Percentiles rank a stretch among this genome's conserved stretches.
Conservation (phyloP, 2,888 invertebrate genomes). For the Helleia helle region DNA sequence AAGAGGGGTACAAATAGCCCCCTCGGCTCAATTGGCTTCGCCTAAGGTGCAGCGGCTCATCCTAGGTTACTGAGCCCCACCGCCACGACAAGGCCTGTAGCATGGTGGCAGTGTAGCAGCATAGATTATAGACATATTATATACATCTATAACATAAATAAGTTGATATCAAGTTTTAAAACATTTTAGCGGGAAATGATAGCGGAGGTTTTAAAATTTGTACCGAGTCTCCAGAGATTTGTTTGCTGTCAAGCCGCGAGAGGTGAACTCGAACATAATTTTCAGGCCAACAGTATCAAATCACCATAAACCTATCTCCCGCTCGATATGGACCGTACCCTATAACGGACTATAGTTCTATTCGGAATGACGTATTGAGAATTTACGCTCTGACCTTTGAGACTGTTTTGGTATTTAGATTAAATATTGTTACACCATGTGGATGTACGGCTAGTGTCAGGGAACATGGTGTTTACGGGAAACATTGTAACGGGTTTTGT, state of each 20-base stretch:
- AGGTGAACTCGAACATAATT: slow-evolving; percentile 38
- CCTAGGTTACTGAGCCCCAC: no score
- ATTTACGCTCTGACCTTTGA: slow-evolving; percentile 36
- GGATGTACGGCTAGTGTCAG: slow-evolving; percentile 9
- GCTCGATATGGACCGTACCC: slow-evolving; percentile 28
- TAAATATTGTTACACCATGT: slow-evolving; percentile 18
- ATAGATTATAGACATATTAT: no score
- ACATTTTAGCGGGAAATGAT: background rate
- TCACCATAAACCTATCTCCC: slow-evolving; percentile 65
- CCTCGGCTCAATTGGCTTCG: no score
- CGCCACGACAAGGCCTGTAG: no score
- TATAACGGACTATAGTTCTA: slow-evolving; percentile 28
- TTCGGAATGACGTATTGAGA: slow-evolving; percentile 43
- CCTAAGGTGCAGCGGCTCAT: no score
- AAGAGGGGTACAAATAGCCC: no score
- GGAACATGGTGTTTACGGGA: slow-evolving; percentile 2
- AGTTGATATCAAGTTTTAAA: no score
- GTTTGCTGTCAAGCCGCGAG: slow-evolving; percentile 26
- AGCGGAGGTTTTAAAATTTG: slow-evolving; percentile 4
- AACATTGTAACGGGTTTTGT: no score
- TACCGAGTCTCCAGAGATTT: slow-evolving; percentile 17
- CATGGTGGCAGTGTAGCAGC: no score
- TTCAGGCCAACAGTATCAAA: slow-evolving; percentile 65
- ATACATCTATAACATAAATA: no score
- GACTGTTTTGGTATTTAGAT: slow-evolving; percentile 24